Base-by-base conservation (phyloP, 1,140 invertebrate genomes). In the Neelides sp. region DNA sequence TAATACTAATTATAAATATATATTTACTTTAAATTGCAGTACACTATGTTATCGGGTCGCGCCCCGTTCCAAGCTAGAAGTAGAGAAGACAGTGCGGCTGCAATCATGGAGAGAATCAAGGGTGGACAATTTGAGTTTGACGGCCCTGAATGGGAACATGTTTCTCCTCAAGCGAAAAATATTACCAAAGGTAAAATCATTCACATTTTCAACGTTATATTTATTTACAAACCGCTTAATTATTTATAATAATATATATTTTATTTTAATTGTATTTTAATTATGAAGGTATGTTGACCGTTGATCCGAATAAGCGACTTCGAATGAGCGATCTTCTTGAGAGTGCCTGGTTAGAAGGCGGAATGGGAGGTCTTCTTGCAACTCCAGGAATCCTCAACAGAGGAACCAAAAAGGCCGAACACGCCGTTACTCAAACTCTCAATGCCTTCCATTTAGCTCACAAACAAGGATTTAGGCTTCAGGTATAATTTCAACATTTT, bases 31-130 rank as follows among this genome's bases (percentile, higher is more conserved):
- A n/a, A 23, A 35, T 28, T 28, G 27, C 66, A 79, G 73, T 93
- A 89, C 64, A 86, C 83, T 5, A 87, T 94, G 80, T 64, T 95
- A 7, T 82, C 81, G 58, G 87, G 87, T 0, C 76, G 78, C 56
- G 83, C 82, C 1, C 86, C 87, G 2, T 93, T 91, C 66, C 79
- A 78, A 55, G 69, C 72, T 0, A 64, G 73, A 35, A 79, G 78
- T 5, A 71, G 76, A 41, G 78, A 85, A 44, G 82, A 85, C 56
- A 81, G 75, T 28, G 75, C 82, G 22, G 73, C 73, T 1, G 75
- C 75, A 1, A 80, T 90, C 19, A 88, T 90, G 73, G 73, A 78
- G 43, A 69, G 82, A 52, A 91, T 92, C 43, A 78, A 80, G 62
- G 73, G 71, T 17, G 87, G 85, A 13, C 76, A 80, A 54, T 83